Base-by-base conservation (phyloP, 2,113 vertebrate species). In the Rynchops niger region DNA sequence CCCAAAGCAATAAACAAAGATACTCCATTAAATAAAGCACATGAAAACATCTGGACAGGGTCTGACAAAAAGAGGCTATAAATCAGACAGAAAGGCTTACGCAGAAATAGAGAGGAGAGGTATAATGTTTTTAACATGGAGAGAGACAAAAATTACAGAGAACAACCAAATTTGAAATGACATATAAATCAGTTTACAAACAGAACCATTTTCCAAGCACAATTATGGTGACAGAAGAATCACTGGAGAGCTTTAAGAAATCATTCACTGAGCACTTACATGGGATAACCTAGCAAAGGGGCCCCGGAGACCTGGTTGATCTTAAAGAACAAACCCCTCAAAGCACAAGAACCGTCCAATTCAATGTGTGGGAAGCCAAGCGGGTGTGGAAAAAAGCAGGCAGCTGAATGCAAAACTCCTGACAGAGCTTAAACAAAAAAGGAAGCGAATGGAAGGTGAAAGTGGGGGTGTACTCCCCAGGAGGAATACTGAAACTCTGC, bases 191-290 rank as follows among this genome's bases (percentile, higher is more conserved):
- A 93, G 84, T 90, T 95, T 94, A 96, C 93, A 95, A 95, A 95
- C 59, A 94, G 81, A 94, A 92, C 53, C 65, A 43, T 95, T 94
- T 87, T 85, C 86, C 70, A 82, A 95, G 81, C 42, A 89, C 72
- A 84, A 89, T 89, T 96, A 94, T 20, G 23, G 81, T 89, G 84
- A 97, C 65, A 89, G 78, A 93, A 95, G 86, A 95, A 97, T 93
- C 91, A 95, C 89, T 90, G 78, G 86, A 95, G 94, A 95, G 86
- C 93, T 94, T 76, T 97, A 95, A 88, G 81, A 96, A 97, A 94
- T 85, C 78, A 85, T 88, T 93, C 91, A 63, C 91, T 96, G 73
- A 91, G 91, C 86, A 87, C 89, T 95, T 96, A 96, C 89, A 93
- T 72, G 53, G 70, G 86, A 79, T 94, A 93, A 97, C 91, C 81